Evolutionary conservation across 2,888 invertebrate species (phyloP).

Genomic region (Apoda limacodes): DNA sequence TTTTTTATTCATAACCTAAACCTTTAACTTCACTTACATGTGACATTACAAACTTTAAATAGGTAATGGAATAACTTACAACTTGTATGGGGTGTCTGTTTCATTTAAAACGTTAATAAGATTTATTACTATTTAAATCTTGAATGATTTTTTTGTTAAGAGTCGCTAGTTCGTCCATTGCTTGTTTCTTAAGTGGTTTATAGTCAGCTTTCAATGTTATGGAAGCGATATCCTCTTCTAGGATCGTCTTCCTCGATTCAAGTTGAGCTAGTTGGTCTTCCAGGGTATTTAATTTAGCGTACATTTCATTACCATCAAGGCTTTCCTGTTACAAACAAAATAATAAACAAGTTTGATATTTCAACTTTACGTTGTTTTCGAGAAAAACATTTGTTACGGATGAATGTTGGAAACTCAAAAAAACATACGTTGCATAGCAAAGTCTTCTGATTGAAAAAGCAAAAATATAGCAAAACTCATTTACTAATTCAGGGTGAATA

Average conservation of each 20-base stretch:
- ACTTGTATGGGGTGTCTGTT: too few species aligned
- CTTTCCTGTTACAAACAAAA: slow-evolving; percentile 64
- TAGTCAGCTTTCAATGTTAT: slow-evolving; percentile 78
- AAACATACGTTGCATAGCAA: too few species aligned
- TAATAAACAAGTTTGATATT: too few species aligned
- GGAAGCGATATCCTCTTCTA: slow-evolving; percentile 75
- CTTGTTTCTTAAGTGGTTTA: slow-evolving; percentile 70
- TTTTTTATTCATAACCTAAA: too few species aligned
- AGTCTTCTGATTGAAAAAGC: too few species aligned
- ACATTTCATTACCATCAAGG: slow-evolving; percentile 79
- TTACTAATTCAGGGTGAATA: too few species aligned
- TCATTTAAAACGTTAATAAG: slow-evolving; percentile 40
- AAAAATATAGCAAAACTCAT: too few species aligned
- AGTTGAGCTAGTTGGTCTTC: slow-evolving; percentile 77
- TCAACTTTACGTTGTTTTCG: too few species aligned
- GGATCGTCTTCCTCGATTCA: slow-evolving; percentile 75
- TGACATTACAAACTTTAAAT: too few species aligned
- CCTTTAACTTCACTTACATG: too few species aligned
- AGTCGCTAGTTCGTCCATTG: slow-evolving; percentile 61
- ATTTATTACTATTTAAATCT: slow-evolving; percentile 44
- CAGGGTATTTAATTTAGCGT: slow-evolving; percentile 73
- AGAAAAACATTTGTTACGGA: too few species aligned
- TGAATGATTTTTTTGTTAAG: slow-evolving; percentile 70
- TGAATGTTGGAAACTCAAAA: too few species aligned
- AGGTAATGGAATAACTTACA: neutral